These are phyloP conservation scores for Rotaria sp. DNA, from an alignment of 2,888 invertebrate species.

Conservation along the genomic window DNA sequence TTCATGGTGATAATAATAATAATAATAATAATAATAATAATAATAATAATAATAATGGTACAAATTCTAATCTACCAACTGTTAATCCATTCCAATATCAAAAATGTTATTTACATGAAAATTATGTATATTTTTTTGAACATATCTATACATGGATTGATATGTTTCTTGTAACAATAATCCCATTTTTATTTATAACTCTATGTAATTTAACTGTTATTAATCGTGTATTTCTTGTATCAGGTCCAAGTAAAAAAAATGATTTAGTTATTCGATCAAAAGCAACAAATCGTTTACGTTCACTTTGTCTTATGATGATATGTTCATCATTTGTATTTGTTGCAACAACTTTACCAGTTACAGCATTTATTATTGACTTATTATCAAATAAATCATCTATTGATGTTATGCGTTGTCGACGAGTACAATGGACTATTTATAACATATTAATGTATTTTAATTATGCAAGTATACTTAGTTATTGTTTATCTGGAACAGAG, in stretches of 20 bases:
- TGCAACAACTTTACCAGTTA: conserved; percentile 11
- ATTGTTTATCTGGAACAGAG: conserved; percentile 46
- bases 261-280: neutral
- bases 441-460: conserved; percentile 48
- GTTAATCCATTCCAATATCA: conserved; percentile 30
- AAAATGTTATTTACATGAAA: conserved; percentile 1
- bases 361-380: conserved; percentile 28
- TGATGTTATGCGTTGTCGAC: neutral
- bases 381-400: neutral
- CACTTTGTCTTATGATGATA: conserved; percentile 17
- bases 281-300: conserved; percentile 14
- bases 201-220: conserved; percentile 24
- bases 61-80: neutral
- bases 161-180: conserved; percentile 28
- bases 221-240: conserved; percentile 14
- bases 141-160: conserved; percentile 17
- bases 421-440: conserved; percentile 44
- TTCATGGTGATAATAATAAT: neutral
- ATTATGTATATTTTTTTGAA: conserved; percentile 11
- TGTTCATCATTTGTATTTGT: conserved; percentile 24
- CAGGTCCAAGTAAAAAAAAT: neutral
- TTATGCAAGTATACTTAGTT: conserved; percentile 46
- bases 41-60: neutral
- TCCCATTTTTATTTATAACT: neutral
- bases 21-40: too few species aligned